Base-by-base conservation (phyloP, 2,113 vertebrate species). In the Lycaon pictus region DNA sequence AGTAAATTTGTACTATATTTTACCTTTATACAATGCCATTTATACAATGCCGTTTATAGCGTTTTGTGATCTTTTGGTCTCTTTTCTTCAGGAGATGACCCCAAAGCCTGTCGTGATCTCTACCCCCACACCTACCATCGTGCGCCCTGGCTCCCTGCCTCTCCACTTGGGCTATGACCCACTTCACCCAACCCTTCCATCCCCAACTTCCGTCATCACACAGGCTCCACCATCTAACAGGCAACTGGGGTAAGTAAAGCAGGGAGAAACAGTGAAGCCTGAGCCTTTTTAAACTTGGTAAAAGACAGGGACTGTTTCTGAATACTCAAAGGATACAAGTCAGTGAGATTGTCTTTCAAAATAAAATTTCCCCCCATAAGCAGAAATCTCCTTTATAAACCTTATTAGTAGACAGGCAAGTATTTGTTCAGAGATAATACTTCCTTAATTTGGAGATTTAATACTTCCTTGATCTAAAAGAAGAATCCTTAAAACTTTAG, bases 121-220 rank as follows among this genome's bases (percentile, higher is more conserved):
- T 12, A 99, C 99, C 0, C 99, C 99, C 2, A 99, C 99, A 27
- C 99, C 99, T 10, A 99, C 99, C 96, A 99, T 99, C 65, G 99
- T 99, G 62, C 99, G 99, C 16, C 99, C 99, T 0, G 99, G 99
- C 95, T 99, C 99, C 62, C 99, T 99, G 93, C 99, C 99, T 4
- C 99, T 99, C 35, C 99, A 99, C 98, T 93, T 99, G 98, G 99
- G 99, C 69, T 99, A 99, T 65, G 99, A 99, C 77, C 98, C 99
- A 48, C 98, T 99, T 85, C 99, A 99, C 55, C 99, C 99, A 89
- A 99, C 99, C 5, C 99, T 99, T 99, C 99, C 99, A 0, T 99
- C 99, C 29, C 99, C 99, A 43, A 99, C 99, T 63, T 99, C 99
- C 0, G 99, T 99, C 98, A 99, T 99, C 98, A 99, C 99, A 94